Base-by-base conservation (phyloP, 2,888 invertebrate species). In the Eilema caniola region DNA sequence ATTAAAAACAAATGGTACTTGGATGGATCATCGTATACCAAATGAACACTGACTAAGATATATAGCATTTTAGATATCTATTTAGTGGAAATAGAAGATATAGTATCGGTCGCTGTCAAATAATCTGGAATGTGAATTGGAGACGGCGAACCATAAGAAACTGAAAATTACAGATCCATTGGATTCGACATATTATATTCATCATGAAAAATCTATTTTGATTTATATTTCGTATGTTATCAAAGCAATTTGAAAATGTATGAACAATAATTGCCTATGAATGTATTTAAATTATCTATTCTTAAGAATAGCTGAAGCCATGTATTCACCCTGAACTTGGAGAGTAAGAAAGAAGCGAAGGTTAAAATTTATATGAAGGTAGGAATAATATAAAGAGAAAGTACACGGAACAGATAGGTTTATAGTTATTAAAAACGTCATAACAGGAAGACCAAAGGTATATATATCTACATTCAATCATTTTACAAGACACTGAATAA, bases 401-500 rank as follows among this genome's bases (percentile, higher is more conserved):
- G 16, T 7, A 63, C 12, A 12, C 47, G n/a, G 11, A 53, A 53
- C n/a, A 64, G 12, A 25, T 64, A 53, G 47, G 11, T 31, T 31
- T n/a, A 25, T 53, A 31, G n/a, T 53, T 47, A 61, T 24, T 61
- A 31, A 23, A 33, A 24, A 68, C 33, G 57, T 57, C 62, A 63
- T 25, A 31, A 31, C 62, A 68, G 62, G 68, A 63, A 62, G 68
- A 57, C 37, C 24, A n/a, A n/a, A n/a, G n/a, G n/a, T n/a, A n/a
- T n/a, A n/a, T n/a, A n/a, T n/a, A 53, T 11, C 60, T 8, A 63
- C 41, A 20, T 56, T 62, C 31, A 63, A 68, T 68, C 37, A 41
- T 63, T 67, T 67, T 67, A 41, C 62, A 63, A 63, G 68, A 63
- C 68, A 68, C 20, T 56, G 14, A 63, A 28, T 14, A 57, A 25